These are phyloP conservation scores for Patagioenas fasciata DNA, from an alignment of 2,113 vertebrate species.

Conservation along the genomic window DNA sequence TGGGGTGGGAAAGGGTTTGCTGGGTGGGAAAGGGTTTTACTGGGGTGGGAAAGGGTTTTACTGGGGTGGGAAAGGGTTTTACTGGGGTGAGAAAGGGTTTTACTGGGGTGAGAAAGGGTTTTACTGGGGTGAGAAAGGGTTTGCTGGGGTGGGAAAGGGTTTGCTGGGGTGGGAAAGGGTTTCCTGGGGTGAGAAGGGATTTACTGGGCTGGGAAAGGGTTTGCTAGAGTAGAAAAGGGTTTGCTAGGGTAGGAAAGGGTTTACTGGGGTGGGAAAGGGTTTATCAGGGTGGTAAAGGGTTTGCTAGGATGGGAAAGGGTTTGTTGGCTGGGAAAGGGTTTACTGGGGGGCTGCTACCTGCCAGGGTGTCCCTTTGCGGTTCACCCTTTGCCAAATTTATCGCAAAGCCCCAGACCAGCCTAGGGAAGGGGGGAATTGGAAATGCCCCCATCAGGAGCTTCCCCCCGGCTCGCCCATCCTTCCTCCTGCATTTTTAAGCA, in stretches of 20 bases:
- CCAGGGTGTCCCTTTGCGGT: background rate
- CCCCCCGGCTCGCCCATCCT: background rate
- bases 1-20: too few species aligned
- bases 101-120: too few species aligned
- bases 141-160: background rate
- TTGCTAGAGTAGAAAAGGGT: background rate
- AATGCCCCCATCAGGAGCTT: background rate
- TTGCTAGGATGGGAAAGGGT: too few species aligned
- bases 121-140: too few species aligned
- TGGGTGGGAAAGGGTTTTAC: too few species aligned
- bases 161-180: background rate
- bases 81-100: background rate
- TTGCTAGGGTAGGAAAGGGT: background rate
- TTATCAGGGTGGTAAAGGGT: too few species aligned
- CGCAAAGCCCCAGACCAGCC: background rate
- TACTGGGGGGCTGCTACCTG: background rate
- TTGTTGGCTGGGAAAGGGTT: too few species aligned
- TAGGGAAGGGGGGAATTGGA: accelerated
- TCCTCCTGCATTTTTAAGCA: background rate
- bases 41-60: too few species aligned
- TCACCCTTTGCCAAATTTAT: background rate
- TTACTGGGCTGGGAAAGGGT: too few species aligned
- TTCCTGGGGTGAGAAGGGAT: too few species aligned
- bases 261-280: too few species aligned
- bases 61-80: too few species aligned